Base-by-base conservation (phyloP, 1,140 invertebrate genomes). In the Intoshia linei region DNA sequence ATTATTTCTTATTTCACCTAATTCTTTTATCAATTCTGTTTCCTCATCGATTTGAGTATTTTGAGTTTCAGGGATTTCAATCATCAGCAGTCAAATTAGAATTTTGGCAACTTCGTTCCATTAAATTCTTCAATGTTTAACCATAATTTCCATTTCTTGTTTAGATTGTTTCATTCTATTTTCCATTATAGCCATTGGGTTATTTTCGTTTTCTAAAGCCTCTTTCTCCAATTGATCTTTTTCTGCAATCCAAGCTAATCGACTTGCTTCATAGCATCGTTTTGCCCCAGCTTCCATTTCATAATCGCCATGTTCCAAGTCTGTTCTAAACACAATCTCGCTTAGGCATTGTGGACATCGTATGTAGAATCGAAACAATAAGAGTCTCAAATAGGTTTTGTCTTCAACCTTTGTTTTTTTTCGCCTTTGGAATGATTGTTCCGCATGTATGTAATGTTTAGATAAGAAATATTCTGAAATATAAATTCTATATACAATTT, bases 371-470 rank as follows among this genome's bases (percentile, higher is more conserved):
- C 84, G 65, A 52, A 92, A 95, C 47, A 98, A 87, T 44, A 81
- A 65, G 39, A 98, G 74, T 3, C 87, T 87, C n/a, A 95, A 62
- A 54, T 93, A 98, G 48, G 74, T 74, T 57, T 92, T 73, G 51
- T 84, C 77, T 56, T 93, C 79, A 0, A 93, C 87, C 50, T 92
- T 84, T 57, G 95, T 87, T 61, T 54, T 98, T 98, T 55, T 93
- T 95, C 13, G 84, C 90, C 64, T 95, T 95, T 54, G 95, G 95
- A 50, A 98, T 98, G 48, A 95, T 98, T 58, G 93, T 87, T 10
- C 84, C 81, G 52, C 90, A 98, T 3, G 87, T 95, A 46, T 75
- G n/a, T n/a, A n/a, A n/a, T n/a, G n/a, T n/a, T n/a, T n/a, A n/a
- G n/a, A n/a, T n/a, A n/a, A n/a, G n/a, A n/a, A n/a, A n/a, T n/a